Evolutionary conservation across 1,140 invertebrate species (phyloP).

Genomic region (Drosophila triauraria): DNA sequence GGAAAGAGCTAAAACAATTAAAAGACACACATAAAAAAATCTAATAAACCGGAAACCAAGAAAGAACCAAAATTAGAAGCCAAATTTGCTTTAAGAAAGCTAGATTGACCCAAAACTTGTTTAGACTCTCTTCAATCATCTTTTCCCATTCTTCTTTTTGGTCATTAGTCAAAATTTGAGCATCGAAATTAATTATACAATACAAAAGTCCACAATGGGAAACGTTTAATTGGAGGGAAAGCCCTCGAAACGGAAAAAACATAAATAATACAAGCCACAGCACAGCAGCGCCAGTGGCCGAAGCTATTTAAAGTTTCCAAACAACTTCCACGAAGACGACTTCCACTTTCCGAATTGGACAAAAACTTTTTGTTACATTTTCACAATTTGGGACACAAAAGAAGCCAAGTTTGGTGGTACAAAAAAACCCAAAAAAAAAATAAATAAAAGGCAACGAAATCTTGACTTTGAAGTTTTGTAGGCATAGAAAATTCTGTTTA

Average conservation of each 20-base stretch:
- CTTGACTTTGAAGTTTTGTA: conserved; percentile 49
- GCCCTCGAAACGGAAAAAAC: conserved; percentile 42
- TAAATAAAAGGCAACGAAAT: conserved; percentile 26
- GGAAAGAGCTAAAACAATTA: conserved; percentile 72
- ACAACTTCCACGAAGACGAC: conserved; percentile 45
- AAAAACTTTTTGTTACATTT: conserved; percentile 51
- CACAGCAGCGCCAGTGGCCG: conserved; percentile 5
- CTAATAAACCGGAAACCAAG: conserved; percentile 59
- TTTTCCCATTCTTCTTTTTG: conserved; percentile 38
- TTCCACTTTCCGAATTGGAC: conserved; percentile 73
- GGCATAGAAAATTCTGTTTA: conserved; percentile 36
- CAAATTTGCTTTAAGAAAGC: conserved; percentile 12
- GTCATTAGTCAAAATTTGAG: conserved; percentile 78
- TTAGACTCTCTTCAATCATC: conserved; percentile 49
- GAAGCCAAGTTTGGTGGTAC: conserved; percentile 22
- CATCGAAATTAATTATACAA: conserved; percentile 66
- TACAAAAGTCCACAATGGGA: conserved; percentile 62
- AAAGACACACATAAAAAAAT: conserved; percentile 32
- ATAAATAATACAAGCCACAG: conserved; percentile 50
- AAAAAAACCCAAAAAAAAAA: conserved; percentile 11
- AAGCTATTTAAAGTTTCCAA: conserved; percentile 70
- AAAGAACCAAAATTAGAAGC: conserved; percentile 29
- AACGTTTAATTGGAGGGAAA: conserved; percentile 76
- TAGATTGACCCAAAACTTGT: conserved; percentile 21
- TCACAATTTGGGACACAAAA: conserved; percentile 48